Percentiles rank a stretch among this genome's conserved stretches.
Conservation (phyloP, 53 echinoderm and acorn worm genomes). For the Astropecten irregularis region DNA sequence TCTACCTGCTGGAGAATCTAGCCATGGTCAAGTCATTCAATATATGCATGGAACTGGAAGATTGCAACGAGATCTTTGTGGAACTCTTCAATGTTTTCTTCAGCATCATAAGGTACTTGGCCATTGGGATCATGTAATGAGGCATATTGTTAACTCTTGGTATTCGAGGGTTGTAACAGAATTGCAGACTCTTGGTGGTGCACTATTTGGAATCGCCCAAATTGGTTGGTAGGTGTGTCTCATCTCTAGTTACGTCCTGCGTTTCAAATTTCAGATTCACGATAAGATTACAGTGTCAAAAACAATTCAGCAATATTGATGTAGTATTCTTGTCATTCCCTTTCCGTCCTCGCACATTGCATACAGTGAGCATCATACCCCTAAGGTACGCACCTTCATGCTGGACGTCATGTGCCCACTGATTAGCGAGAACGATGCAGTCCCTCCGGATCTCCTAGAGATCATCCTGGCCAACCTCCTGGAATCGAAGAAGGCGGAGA, state of each 20-base stretch:
- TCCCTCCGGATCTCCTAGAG: constrained; percentile 91
- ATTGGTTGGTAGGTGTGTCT: no score
- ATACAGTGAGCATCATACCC: constrained; percentile 88
- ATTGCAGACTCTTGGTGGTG: no score
- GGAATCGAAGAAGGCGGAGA: constrained; percentile 86
- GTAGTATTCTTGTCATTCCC: no score
- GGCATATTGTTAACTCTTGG: no score
- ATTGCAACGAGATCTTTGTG: constrained; percentile 94
- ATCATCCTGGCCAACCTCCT: constrained; percentile 86
- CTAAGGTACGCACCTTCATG: constrained; percentile 98
- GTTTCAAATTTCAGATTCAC: no score
- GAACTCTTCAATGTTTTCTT: constrained; percentile 95
- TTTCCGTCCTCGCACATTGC: no score
- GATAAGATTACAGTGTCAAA: no score
- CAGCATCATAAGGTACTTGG: constrained; percentile 92
- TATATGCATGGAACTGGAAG: constrained; percentile 99
- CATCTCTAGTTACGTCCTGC: no score
- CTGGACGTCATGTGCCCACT: constrained; percentile 98
- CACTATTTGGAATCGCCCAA: no score
- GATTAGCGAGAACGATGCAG: constrained; percentile 96
- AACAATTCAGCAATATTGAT: no score
- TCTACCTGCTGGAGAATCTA: constrained; percentile 94
- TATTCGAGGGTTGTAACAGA: no score
- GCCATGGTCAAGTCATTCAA: constrained; percentile 99
- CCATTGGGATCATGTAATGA: not conserved